phyloP scores from a whole-genome alignment of 2,888 invertebrate genomes.

The Chalcosyrphus nemorum region DNA sequence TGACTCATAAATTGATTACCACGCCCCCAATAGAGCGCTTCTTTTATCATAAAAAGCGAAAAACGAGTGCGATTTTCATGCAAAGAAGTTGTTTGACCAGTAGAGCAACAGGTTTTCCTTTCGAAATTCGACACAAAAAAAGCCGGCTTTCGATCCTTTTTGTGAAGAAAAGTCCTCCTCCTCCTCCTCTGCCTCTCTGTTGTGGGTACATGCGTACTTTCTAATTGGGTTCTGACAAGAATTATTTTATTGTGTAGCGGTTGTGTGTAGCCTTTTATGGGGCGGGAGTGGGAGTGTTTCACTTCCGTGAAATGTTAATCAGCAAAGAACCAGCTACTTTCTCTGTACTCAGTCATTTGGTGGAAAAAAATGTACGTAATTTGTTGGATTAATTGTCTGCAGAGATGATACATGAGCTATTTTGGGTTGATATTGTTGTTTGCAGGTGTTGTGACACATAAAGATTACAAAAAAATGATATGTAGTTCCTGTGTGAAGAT shows the following conservation, averaged over 20 bases:
- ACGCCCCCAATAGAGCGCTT: background rate
- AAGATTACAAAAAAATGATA: too few relatives aligned
- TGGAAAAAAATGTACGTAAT: too few relatives aligned
- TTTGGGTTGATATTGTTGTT: background rate
- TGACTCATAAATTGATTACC: slow-evolving; percentile 11
- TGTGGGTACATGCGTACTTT: background rate
- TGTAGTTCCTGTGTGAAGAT: too few relatives aligned
- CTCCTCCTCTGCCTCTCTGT: background rate
- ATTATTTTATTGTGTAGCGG: background rate
- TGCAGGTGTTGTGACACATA: background rate
- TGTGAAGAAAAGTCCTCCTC: background rate
- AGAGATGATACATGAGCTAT: too few relatives aligned
- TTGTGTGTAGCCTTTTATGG: background rate
- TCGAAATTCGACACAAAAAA: slow-evolving; percentile 39
- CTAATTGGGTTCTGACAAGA: background rate
- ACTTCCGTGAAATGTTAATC: background rate
- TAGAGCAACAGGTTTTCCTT: slow-evolving; percentile 58
- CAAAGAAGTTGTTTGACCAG: too few relatives aligned
- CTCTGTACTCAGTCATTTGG: background rate
- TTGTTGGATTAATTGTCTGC: too few relatives aligned
- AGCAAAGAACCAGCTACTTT: background rate
- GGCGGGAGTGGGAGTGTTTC: background rate
- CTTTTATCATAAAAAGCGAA: too few relatives aligned
- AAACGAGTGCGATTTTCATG: too few relatives aligned
- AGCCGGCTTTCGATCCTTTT: slow-evolving; percentile 31